A percentile compares a stretch with the other conserved stretches of the same genome.
These are phyloP conservation scores for Atta texana DNA, from an alignment of 1,140 invertebrate species.

Conservation along the genomic window DNA sequence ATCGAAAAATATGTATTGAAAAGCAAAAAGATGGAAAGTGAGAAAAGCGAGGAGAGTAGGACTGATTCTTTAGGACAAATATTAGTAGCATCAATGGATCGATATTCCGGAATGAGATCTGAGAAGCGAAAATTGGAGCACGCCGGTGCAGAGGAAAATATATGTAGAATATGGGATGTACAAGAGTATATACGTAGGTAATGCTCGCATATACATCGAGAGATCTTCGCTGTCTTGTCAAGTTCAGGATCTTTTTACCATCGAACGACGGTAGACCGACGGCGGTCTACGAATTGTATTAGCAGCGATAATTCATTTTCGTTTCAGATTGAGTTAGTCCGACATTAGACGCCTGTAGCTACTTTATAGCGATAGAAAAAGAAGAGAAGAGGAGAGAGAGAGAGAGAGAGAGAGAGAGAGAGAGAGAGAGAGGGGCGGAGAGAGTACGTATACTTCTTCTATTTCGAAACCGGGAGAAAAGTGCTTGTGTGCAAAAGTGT, in stretches of 20 bases:
- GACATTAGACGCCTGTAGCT: slow-evolving; percentile 54
- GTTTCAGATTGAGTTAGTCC: slow-evolving; percentile 65
- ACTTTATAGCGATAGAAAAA: neutral
- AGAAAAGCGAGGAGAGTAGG: neutral
- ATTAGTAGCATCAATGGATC: slow-evolving; percentile 10
- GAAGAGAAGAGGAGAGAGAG: neutral
- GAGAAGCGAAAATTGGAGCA: slow-evolving; percentile 44
- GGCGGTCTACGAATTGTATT: slow-evolving; percentile 56
- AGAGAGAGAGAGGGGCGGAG: neutral
- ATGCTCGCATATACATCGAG: slow-evolving; percentile 2
- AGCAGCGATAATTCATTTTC: slow-evolving; percentile 70
- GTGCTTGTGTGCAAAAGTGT: slow-evolving; percentile 16
- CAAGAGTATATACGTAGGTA: neutral
- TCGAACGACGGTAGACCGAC: slow-evolving; percentile 28
- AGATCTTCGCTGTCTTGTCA: slow-evolving; percentile 42
- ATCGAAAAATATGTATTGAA: neutral
- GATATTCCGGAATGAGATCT: slow-evolving; percentile 12
- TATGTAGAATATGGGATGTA: neutral
- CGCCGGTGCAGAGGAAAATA: neutral
- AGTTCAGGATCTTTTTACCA: slow-evolving; percentile 45
- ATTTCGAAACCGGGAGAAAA: slow-evolving; percentile 13
- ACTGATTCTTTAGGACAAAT: neutral
- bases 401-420: neutral
- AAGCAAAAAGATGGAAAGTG: neutral
- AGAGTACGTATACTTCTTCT: neutral